Conservation (phyloP, 2,113 vertebrate genomes). For the Hippocampus barbouri region DNA sequence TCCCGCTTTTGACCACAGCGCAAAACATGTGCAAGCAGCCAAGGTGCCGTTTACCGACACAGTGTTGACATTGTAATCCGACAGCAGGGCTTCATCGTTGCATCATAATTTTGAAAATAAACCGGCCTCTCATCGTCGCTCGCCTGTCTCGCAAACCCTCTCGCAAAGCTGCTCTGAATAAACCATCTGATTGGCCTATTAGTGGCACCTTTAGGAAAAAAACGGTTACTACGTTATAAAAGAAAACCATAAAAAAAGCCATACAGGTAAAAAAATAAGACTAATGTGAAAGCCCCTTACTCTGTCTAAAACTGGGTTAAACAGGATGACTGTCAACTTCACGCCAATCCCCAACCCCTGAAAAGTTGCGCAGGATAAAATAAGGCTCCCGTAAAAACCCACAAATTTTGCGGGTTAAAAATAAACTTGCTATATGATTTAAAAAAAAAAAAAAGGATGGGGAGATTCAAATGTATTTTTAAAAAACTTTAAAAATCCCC, state of each 20-base stretch:
- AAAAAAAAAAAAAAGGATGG: too few species aligned
- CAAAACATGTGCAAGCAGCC: conserved; percentile 23
- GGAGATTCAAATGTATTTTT: too few species aligned
- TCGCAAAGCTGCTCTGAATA: background rate
- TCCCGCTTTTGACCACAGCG: conserved; percentile 51
- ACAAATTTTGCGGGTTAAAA: background rate
- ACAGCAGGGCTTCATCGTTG: background rate
- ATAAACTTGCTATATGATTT: too few species aligned
- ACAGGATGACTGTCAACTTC: too few species aligned
- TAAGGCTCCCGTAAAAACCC: background rate
- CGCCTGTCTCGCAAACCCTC: background rate
- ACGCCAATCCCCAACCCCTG: too few species aligned
- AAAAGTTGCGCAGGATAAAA: background rate
- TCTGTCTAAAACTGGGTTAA: too few species aligned
- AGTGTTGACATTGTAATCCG: background rate
- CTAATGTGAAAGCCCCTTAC: too few species aligned
- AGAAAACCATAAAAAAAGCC: too few species aligned
- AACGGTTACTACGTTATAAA: background rate
- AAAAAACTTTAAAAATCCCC: too few species aligned
- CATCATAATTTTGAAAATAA: background rate
- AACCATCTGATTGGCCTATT: background rate
- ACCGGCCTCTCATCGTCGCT: background rate
- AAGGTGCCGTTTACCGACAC: background rate
- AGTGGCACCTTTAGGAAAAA: too few species aligned
- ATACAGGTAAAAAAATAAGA: too few species aligned